Evolutionary conservation across 2,797 vertebrate genomes (phyloP), one percentile per base, ranked within the genome.

Genomic region (Phyllotis vaccarum): DNA sequence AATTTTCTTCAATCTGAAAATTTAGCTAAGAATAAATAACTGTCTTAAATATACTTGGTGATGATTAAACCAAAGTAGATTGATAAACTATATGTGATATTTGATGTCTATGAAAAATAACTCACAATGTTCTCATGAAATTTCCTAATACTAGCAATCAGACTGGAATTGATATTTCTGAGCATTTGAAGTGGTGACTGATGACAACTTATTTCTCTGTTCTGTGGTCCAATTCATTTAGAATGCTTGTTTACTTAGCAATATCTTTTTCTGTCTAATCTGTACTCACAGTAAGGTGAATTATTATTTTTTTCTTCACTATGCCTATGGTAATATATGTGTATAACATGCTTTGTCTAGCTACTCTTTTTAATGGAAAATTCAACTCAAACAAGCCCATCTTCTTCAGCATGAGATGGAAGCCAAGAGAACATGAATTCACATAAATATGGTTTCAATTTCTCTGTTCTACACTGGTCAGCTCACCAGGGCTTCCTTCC

Each of bases 261-360:
- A 9, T 4, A 3, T 24, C 10, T 89, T 88, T 66, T 86, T 16
- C 68, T 96, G 21, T 94, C 76, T 76, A n/a, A 43, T 87, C 6
- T 95, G n/a, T 34, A 66, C n/a, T 82, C 72, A 76, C 1, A 31
- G 66, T 64, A 40, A 37, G 8, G 3, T 74, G 5, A 72, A 46
- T n/a, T 31, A 2, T 21, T n/a, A n/a, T 89, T 24, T 97, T 64
- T 89, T 68, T 74, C 89, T 91, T 96, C 5, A 22, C 7, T 91
- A 49, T 14, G 49, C 34, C 11, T 58, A 5, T 74, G 58, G 8
- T 16, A 80, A 82, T 34, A 22, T 12, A 82, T 62, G 4, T 43
- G 13, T 40, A 17, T 56, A 12, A 58, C 37, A 12, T 5, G 34
- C 1, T 54, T 58, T 62, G 40, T 43, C 3, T 54, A 27, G 49